A percentile compares a stretch with the other conserved stretches of the same genome.
phyloP scores from a whole-genome alignment of 2,113 vertebrate genomes.

The Erythrolamprus reginae region DNA sequence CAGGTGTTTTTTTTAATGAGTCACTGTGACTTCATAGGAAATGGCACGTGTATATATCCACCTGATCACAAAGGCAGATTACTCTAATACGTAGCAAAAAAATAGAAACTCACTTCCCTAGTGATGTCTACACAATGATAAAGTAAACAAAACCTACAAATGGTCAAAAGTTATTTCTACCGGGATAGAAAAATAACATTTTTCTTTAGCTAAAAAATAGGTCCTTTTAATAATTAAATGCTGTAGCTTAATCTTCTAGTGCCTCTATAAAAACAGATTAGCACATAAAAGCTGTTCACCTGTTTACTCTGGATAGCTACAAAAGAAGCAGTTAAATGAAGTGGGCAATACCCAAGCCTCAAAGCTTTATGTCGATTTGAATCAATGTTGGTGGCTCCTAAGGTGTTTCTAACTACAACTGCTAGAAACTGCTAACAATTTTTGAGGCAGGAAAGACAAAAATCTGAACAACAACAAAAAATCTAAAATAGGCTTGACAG shows the following conservation, averaged over 20 bases:
- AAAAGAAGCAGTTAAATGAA: neutral
- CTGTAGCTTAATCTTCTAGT: neutral
- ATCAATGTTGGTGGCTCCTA: neutral
- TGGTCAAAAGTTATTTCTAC: neutral
- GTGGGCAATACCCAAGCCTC: neutral
- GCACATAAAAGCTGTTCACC: neutral
- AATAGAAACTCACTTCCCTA: neutral
- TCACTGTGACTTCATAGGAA: constrained; percentile 30
- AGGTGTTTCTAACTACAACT: neutral
- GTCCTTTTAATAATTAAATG: neutral
- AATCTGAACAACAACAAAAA: neutral
- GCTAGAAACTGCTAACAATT: neutral
- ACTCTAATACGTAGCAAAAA: neutral
- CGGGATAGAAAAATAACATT: neutral
- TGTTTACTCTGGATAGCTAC: neutral
- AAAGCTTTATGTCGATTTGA: neutral
- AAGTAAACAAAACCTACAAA: neutral
- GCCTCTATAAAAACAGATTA: neutral
- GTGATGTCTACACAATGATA: neutral
- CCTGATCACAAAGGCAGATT: constrained; percentile 8
- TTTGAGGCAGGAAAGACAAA: neutral
- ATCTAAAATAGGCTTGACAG: neutral
- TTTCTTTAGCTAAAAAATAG: neutral
- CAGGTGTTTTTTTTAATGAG: constrained; percentile 9
- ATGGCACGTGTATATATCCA: constrained; percentile 27